phyloP scores from a whole-genome alignment of 2,888 invertebrate species.

The Cosmia pyralina region DNA sequence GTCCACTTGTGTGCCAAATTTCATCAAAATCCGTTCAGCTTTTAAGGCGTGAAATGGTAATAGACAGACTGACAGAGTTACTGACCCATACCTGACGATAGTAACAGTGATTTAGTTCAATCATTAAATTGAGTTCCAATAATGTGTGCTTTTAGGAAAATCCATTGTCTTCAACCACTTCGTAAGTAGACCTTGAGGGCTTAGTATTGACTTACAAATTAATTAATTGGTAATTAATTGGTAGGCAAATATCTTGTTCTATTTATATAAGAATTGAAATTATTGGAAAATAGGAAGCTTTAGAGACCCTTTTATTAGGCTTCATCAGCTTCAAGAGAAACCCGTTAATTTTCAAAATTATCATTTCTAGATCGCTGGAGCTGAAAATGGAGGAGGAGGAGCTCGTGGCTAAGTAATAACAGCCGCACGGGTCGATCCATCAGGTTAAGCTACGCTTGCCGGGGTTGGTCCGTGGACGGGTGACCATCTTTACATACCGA shows the following conservation, averaged over 20 bases:
- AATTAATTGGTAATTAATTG: background rate
- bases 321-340: background rate
- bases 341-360: background rate
- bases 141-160: constrained; percentile 3
- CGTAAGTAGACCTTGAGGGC: background rate
- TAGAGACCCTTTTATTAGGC: background rate
- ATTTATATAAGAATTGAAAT: background rate
- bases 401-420: no score
- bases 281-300: background rate
- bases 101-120: constrained; percentile 10
- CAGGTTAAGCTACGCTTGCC: no score
- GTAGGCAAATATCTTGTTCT: background rate
- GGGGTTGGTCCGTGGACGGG: no score
- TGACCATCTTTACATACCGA: no score
- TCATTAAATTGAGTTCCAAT: background rate
- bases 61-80: background rate
- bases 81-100: background rate
- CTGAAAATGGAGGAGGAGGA: no score
- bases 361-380: background rate
- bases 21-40: background rate
- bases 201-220: background rate
- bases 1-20: no score
- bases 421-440: no score
- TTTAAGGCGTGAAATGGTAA: background rate
- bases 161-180: background rate